These are phyloP conservation scores for Catagonus wagneri DNA, from an alignment of 2,113 vertebrate genomes.

Conservation along the genomic window DNA sequence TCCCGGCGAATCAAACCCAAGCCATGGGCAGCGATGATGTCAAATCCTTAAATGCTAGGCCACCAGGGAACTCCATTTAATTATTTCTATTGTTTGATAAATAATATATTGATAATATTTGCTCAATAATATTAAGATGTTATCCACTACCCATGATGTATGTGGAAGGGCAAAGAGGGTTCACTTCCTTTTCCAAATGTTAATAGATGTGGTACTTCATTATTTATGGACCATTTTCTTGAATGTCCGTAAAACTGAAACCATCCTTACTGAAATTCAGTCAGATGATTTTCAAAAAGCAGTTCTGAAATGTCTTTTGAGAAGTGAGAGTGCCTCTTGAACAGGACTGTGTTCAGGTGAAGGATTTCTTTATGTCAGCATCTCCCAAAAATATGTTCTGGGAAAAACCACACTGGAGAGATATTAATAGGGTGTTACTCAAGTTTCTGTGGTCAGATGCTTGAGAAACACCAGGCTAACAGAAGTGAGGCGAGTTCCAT, in stretches of 20 bases:
- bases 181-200: conserved; percentile 31
- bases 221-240: background rate
- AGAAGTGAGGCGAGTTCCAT: background rate
- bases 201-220: background rate
- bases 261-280: background rate
- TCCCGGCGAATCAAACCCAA: no score
- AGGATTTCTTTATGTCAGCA: background rate
- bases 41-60: no score
- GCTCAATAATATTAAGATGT: background rate
- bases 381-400: conserved; percentile 31
- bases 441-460: background rate
- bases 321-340: background rate
- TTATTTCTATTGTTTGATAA: background rate
- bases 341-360: background rate
- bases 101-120: background rate
- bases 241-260: background rate
- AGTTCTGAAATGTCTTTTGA: conserved; percentile 3
- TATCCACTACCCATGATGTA: background rate
- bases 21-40: no score
- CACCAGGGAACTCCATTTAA: background rate
- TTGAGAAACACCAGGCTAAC: conserved; percentile 32
- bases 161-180: background rate
- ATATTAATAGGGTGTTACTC: background rate
- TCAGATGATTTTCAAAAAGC: conserved; percentile 19
- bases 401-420: background rate